These are phyloP conservation scores for Enteromius afrohamiltoni DNA, from an alignment of 2,797 vertebrate genomes.

Conservation along the genomic window DNA sequence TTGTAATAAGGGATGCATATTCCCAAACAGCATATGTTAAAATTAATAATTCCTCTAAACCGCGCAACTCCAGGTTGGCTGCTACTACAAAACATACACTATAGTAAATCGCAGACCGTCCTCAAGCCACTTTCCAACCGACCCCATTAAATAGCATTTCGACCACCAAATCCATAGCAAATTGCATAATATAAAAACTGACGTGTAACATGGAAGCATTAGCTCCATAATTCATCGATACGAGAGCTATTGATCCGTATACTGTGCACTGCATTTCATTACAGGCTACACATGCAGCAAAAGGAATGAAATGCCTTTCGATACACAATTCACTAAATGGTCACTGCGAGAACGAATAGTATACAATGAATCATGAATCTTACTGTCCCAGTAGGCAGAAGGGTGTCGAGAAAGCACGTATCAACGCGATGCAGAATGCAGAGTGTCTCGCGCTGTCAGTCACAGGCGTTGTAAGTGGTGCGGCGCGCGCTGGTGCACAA, in stretches of 20 bases:
- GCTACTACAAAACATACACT: conserved; percentile 1
- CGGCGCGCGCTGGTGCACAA: conserved; percentile 31
- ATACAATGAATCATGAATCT: conserved; percentile 7
- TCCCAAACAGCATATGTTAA: not conserved
- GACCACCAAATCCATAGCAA: not conserved
- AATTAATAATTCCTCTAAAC: not conserved
- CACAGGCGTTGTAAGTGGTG: conserved; percentile 5
- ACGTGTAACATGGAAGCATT: not conserved
- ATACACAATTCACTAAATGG: not conserved
- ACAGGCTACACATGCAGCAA: not conserved
- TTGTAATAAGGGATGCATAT: not conserved
- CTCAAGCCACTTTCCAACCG: not conserved
- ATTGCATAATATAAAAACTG: not conserved
- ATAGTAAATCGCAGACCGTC: not conserved
- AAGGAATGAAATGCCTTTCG: not conserved
- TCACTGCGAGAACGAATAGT: not conserved
- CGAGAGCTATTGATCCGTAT: conserved; percentile 28
- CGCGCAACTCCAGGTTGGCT: conserved; percentile 9
- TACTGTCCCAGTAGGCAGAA: conserved; percentile 23
- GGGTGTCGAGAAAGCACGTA: conserved; percentile 10
- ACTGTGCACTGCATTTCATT: not conserved
- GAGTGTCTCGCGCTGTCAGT: conserved; percentile 33
- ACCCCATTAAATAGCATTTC: not conserved
- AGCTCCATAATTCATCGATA: not conserved
- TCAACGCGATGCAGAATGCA: not conserved